phyloP scores from a whole-genome alignment of 35 echinoderm and acorn worm species.

The Anneissia japonica region DNA sequence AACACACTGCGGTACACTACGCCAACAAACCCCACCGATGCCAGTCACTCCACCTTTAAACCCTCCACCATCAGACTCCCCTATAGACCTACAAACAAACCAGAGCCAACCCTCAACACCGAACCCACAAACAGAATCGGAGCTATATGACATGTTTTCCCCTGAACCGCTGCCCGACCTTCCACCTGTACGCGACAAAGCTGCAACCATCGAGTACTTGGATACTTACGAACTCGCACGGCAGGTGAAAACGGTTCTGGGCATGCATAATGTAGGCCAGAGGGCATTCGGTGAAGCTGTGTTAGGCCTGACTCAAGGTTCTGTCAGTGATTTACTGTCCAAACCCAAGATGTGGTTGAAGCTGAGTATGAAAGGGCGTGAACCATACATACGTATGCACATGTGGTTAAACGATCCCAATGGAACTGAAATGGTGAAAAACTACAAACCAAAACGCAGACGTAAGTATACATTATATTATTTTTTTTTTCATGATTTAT shows the following conservation, averaged over 20 bases:
- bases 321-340: conserved; percentile 92
- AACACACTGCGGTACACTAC: conserved; percentile 14
- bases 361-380: conserved; percentile 95
- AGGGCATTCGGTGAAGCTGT: conserved; percentile 96
- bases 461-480: conserved; percentile 33
- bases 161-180: conserved; percentile 66
- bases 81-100: neutral
- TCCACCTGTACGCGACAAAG: conserved; percentile 88
- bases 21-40: conserved; percentile 11
- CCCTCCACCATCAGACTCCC: conserved; percentile 24
- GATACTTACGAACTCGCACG: conserved; percentile 86
- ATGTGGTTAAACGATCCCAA: conserved; percentile 87
- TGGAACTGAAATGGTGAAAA: conserved; percentile 83
- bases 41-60: conserved; percentile 7
- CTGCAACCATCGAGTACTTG: conserved; percentile 84
- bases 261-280: conserved; percentile 86
- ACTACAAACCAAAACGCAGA: conserved; percentile 73
- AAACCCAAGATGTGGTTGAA: conserved; percentile 99
- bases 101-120: neutral
- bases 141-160: conserved; percentile 32
- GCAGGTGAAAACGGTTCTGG: conserved; percentile 83
- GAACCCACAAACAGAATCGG: neutral
- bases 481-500: too few species aligned
- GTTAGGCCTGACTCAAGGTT: conserved; percentile 89
- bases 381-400: conserved; percentile 96